Conservation (phyloP, 30 jellyfish, hydroid and myxozoan genomes). For the Cassiopea andromeda region DNA sequence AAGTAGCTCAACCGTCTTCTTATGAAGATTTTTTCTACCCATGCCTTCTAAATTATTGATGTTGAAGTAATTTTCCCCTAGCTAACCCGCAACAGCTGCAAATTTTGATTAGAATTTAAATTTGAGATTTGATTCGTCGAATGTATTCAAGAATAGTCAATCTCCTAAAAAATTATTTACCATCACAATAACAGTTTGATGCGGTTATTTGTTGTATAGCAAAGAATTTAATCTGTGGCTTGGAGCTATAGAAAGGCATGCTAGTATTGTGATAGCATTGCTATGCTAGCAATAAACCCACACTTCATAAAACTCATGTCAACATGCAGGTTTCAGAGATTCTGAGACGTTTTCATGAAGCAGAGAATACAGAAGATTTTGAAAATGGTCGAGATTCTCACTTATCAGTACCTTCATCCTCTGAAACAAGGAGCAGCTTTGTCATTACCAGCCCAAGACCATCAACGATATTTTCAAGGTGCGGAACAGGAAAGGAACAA, state of each 20-base stretch:
- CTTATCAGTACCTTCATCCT: slow-evolving; percentile 65
- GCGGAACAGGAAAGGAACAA: slow-evolving; percentile 45
- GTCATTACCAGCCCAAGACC: slow-evolving; percentile 60
- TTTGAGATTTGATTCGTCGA: neutral
- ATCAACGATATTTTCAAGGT: slow-evolving; percentile 46
- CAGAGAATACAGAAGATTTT: slow-evolving; percentile 39
- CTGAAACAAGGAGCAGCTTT: slow-evolving; percentile 61
- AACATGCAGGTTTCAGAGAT: slow-evolving; percentile 72
- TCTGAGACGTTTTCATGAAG: slow-evolving; percentile 43
- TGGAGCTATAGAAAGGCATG: neutral
- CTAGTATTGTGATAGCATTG: neutral
- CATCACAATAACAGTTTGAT: neutral
- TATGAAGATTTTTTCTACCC: too few species aligned
- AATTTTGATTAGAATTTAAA: neutral
- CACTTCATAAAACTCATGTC: slow-evolving; percentile 9
- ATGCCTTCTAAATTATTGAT: too few species aligned
- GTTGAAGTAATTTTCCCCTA: too few species aligned
- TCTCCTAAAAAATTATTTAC: neutral
- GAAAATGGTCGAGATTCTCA: slow-evolving; percentile 64
- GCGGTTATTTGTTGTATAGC: neutral
- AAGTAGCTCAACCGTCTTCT: too few species aligned
- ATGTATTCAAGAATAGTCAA: neutral
- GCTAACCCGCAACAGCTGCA: too few species aligned
- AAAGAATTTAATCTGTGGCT: neutral
- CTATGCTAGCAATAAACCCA: too few species aligned